Conservation (phyloP, 2,113 vertebrate genomes). For the Cynopterus brachyotis region DNA sequence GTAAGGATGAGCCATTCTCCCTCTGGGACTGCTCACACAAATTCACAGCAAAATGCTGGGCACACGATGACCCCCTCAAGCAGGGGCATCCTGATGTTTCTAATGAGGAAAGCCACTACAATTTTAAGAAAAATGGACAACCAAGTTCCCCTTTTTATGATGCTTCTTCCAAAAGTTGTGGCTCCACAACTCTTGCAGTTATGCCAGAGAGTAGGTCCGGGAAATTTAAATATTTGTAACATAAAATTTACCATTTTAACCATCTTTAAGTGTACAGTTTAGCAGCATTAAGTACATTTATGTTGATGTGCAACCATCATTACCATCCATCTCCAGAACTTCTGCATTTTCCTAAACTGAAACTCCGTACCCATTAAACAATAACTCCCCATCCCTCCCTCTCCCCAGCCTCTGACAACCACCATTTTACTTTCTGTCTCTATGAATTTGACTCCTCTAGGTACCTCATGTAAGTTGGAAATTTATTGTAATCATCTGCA, state of each 20-base stretch:
- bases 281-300: not conserved
- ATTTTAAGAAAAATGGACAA: not conserved
- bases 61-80: not conserved
- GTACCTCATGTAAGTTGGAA: not conserved
- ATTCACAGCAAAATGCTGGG: not conserved
- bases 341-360: not conserved
- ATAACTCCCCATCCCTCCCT: not conserved
- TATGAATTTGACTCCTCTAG: not conserved
- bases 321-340: not conserved
- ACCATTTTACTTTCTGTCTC: not conserved
- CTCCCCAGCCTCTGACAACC: not conserved
- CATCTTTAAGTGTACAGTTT: not conserved
- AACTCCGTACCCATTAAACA: not conserved
- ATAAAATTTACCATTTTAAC: not conserved
- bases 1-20: not conserved
- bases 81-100: not conserved
- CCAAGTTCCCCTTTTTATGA: not conserved
- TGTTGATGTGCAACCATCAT: not conserved
- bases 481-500: slow-evolving; percentile 21
- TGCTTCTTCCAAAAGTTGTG: slow-evolving; percentile 4
- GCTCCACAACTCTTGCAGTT: not conserved
- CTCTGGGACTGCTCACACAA: not conserved
- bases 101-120: not conserved
- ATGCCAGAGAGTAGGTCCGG: not conserved
- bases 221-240: not conserved